Conservation (phyloP, 30 jellyfish, hydroid and myxozoan species). For the Nemopilema nomurai region DNA sequence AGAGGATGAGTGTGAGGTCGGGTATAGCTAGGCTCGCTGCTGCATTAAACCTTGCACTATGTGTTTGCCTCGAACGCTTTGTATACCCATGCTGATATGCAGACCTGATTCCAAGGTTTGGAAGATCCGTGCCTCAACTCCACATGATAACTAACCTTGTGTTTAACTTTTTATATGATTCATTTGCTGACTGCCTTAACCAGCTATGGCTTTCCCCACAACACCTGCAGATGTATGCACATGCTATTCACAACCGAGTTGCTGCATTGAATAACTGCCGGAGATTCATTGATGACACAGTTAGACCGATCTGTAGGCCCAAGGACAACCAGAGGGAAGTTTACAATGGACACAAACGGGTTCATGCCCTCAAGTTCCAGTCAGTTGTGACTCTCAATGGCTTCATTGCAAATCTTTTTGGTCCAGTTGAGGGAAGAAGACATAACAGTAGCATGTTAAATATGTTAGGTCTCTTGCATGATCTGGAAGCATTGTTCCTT, state of each 20-base stretch:
- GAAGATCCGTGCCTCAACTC: conserved; percentile 66
- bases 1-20: no score
- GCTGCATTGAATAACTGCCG: conserved; percentile 48
- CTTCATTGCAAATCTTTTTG: no score
- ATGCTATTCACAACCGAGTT: conserved; percentile 43
- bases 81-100: conserved; percentile 53
- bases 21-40: no score
- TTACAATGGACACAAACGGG: no score
- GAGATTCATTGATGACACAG: conserved; percentile 76
- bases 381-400: no score
- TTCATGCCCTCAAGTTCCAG: no score
- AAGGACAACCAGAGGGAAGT: conserved; percentile 38
- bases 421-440: no score
- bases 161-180: conserved; percentile 1
- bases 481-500: no score
- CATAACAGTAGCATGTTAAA: no score
- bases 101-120: conserved; percentile 61
- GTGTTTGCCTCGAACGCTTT: conserved; percentile 29
- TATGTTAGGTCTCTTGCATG: no score
- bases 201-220: conserved; percentile 62
- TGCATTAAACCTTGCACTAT: no score
- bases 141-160: conserved; percentile 41
- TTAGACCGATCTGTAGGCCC: conserved; percentile 64
- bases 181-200: conserved; percentile 36
- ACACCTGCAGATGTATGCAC: conserved; percentile 54